A percentile compares a stretch with the other conserved stretches of the same genome.
phyloP scores from a whole-genome alignment of 2,888 invertebrate species.

The Amblyjoppa fuscipennis region DNA sequence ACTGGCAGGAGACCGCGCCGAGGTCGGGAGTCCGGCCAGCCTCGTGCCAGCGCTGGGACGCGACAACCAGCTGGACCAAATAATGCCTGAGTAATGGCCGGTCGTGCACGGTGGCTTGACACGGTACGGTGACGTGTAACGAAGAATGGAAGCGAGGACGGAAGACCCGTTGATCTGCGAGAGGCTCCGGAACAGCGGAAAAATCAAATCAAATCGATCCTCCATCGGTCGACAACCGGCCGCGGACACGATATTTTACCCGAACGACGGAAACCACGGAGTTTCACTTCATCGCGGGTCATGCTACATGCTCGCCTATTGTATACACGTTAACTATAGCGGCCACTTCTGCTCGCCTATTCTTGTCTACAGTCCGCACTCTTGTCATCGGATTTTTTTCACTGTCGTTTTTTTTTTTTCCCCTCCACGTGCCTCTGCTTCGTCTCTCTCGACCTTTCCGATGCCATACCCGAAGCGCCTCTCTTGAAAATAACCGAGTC shows the following conservation, averaged over 20 bases:
- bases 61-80: no score
- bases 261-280: neutral
- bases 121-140: neutral
- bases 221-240: conserved; percentile 68
- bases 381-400: neutral
- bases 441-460: neutral
- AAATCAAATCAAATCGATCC: conserved; percentile 74
- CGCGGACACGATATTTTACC: conserved; percentile 1
- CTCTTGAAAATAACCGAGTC: no score
- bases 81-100: no score
- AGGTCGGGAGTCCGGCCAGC: no score
- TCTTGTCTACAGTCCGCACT: conserved; percentile 9
- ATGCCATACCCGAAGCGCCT: neutral
- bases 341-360: neutral
- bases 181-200: conserved; percentile 51
- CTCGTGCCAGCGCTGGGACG: no score
- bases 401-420: neutral
- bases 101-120: neutral
- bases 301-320: neutral
- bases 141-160: conserved; percentile 20
- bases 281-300: neutral
- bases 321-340: neutral
- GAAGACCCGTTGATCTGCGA: conserved; percentile 19
- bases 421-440: no score
- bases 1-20: no score